phyloP scores from a whole-genome alignment of 2,797 vertebrate species.

The Syngnathus rostellatus region DNA sequence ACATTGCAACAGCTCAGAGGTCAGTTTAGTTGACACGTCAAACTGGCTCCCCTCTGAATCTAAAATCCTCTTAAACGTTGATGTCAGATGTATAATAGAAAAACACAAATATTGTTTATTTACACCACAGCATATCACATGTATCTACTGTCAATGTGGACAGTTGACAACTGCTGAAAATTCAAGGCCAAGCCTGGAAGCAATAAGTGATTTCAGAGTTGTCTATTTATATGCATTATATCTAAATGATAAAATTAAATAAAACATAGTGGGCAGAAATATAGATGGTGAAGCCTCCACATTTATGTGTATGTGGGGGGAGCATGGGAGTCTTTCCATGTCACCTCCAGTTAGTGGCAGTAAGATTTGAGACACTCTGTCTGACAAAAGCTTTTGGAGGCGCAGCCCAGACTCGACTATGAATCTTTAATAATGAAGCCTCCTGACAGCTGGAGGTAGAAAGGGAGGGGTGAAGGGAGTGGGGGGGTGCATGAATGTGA shows the following conservation, averaged over 20 bases:
- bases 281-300: constrained; percentile 7
- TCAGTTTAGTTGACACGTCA: neutral
- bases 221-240: neutral
- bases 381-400: constrained; percentile 66
- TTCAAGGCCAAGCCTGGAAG: neutral
- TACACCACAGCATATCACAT: neutral
- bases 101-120: neutral
- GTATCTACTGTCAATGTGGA: neutral
- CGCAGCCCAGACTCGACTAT: constrained; percentile 62
- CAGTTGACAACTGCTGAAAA: neutral
- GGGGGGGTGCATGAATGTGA: constrained; percentile 22
- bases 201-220: neutral
- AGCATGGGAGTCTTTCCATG: constrained; percentile 33
- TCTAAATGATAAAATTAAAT: neutral
- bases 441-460: constrained; percentile 62
- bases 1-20: neutral
- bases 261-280: constrained; percentile 4
- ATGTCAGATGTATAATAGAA: neutral
- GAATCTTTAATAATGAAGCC: constrained; percentile 71
- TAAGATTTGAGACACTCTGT: constrained; percentile 60
- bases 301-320: constrained; percentile 7
- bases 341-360: constrained; percentile 59
- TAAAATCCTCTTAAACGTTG: neutral
- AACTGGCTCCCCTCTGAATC: neutral
- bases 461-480: constrained; percentile 16